A percentile compares a stretch with the other conserved stretches of the same genome.
These are phyloP conservation scores for Pluvialis apricaria DNA, from an alignment of 2,113 vertebrate species.

Conservation along the genomic window DNA sequence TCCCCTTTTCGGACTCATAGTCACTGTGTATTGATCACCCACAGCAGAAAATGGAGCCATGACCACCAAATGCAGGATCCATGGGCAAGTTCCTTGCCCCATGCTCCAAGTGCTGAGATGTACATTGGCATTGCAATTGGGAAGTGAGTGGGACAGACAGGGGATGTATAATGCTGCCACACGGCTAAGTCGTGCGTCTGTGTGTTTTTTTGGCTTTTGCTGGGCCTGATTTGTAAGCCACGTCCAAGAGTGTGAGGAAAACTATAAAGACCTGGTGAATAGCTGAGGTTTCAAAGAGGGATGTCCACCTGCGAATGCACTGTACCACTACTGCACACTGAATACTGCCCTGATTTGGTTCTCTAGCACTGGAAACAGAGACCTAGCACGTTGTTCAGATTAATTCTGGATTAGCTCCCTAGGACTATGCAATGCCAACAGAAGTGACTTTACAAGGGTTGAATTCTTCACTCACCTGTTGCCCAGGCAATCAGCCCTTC, in stretches of 20 bases:
- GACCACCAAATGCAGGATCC: not conserved
- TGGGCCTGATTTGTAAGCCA: not conserved
- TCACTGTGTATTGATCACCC: not conserved
- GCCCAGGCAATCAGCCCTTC: not conserved
- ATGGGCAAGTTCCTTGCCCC: not conserved
- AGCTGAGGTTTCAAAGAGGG: not conserved
- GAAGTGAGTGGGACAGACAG: not conserved
- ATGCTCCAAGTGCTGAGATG: not conserved
- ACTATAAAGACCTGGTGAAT: not conserved
- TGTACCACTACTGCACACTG: not conserved
- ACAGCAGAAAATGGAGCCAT: not conserved
- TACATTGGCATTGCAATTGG: not conserved
- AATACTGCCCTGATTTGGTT: not conserved
- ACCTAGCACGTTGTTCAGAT: not conserved
- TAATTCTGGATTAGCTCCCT: not conserved
- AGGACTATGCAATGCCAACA: not conserved
- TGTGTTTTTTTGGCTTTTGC: not conserved
- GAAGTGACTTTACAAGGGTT: not conserved
- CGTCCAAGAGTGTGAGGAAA: not conserved
- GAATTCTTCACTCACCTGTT: accelerated
- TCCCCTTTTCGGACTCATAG: not conserved
- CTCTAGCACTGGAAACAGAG: not conserved
- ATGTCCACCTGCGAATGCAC: not conserved
- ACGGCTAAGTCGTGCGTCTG: not conserved
- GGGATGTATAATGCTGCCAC: not conserved